Conservation (phyloP, 2,888 invertebrate species). For the Octodonta nipae region DNA sequence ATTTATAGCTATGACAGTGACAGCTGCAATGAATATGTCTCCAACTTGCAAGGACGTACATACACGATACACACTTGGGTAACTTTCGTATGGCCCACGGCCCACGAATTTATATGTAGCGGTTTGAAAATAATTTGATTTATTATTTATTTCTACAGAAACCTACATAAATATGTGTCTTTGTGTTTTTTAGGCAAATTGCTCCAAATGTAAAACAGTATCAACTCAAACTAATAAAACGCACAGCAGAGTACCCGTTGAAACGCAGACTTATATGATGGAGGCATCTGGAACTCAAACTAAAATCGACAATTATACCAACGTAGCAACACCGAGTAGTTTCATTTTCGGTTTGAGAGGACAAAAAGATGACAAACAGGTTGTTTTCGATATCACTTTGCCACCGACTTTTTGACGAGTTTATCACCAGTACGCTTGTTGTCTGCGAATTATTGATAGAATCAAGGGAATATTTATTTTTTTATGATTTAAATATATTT, state of each 20-base stretch:
- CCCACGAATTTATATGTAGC: too few species aligned
- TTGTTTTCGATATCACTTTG: constrained; percentile 35
- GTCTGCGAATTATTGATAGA: too few species aligned
- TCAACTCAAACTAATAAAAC: constrained; percentile 34
- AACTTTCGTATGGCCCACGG: too few species aligned
- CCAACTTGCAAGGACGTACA: too few species aligned
- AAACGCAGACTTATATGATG: constrained; percentile 45
- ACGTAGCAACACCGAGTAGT: constrained; percentile 30
- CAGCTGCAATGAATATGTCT: too few species aligned
- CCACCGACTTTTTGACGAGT: too few species aligned
- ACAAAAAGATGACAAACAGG: constrained; percentile 41
- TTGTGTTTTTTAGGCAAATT: neutral
- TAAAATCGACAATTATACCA: constrained; percentile 33
- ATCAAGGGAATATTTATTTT: too few species aligned
- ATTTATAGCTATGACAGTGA: too few species aligned
- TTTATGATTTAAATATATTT: too few species aligned
- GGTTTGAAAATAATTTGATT: neutral
- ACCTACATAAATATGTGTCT: too few species aligned
- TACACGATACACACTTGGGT: too few species aligned
- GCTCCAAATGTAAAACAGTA: neutral
- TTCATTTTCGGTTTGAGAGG: constrained; percentile 48
- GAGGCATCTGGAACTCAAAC: constrained; percentile 38
- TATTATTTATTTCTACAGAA: neutral
- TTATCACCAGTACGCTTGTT: too few species aligned
- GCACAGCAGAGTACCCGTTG: constrained; percentile 44